Percentiles rank a stretch among this genome's conserved stretches.
These are phyloP conservation scores for Delia radicum DNA, from an alignment of 1,140 invertebrate genomes.

Conservation along the genomic window DNA sequence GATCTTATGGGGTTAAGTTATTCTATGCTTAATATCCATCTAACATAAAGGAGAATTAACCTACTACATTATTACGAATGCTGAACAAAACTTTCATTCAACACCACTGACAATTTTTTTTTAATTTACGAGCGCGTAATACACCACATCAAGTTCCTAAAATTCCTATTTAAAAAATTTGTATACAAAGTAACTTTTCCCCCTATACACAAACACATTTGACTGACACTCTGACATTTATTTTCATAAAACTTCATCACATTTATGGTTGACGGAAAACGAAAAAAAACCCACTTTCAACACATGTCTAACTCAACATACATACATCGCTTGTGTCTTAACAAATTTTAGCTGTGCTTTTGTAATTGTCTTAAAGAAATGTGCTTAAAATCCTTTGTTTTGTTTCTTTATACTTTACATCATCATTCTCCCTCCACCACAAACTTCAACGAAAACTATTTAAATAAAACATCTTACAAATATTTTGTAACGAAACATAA, in stretches of 20 bases:
- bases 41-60: no score
- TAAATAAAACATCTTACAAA: background rate
- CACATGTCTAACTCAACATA: background rate
- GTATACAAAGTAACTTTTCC: no score
- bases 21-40: no score
- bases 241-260: background rate
- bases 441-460: background rate
- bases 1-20: no score
- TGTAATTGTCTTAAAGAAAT: background rate
- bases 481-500: background rate
- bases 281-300: background rate
- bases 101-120: no score
- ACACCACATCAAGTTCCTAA: no score
- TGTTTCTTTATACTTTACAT: background rate
- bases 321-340: background rate
- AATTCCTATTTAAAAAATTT: no score
- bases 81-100: no score
- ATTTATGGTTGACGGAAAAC: background rate
- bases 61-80: no score
- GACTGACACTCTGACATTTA: no score
- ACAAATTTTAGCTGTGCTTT: background rate
- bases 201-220: no score
- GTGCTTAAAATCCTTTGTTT: background rate
- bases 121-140: no score
- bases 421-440: background rate